These are phyloP conservation scores for Ashinkailepas kermadecensis DNA, from an alignment of 2,888 invertebrate species.

Conservation along the genomic window DNA sequence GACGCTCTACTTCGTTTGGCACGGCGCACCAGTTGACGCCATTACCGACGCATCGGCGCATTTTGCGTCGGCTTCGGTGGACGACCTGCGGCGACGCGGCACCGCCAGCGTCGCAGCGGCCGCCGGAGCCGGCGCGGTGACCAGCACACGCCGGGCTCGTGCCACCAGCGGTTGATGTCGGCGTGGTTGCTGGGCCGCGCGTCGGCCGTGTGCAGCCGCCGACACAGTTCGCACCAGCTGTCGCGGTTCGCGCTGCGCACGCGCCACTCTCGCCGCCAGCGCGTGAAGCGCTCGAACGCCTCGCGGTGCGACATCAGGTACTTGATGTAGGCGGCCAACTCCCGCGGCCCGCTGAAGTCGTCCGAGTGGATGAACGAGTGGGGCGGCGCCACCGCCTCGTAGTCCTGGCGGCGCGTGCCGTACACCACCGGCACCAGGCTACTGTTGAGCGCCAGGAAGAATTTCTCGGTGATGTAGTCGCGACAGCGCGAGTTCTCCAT, in stretches of 20 bases:
- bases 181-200: neutral
- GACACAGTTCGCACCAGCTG: neutral
- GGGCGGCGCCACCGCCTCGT: constrained; percentile 21
- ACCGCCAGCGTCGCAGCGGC: too few species aligned
- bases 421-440: constrained; percentile 24
- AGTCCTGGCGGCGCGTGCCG: constrained; percentile 16
- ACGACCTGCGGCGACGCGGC: too few species aligned
- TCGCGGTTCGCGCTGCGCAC: neutral
- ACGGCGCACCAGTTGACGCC: too few species aligned
- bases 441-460: constrained; percentile 17
- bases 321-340: constrained; percentile 23
- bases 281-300: too few species aligned
- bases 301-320: neutral
- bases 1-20: too few species aligned
- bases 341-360: constrained; percentile 19
- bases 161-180: neutral
- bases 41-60: too few species aligned
- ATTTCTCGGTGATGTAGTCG: constrained; percentile 19
- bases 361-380: constrained; percentile 26
- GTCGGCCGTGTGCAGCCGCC: neutral
- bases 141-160: neutral
- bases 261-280: neutral
- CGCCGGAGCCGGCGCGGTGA: neutral
- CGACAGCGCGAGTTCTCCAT: constrained; percentile 17
- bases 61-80: too few species aligned